phyloP scores from a whole-genome alignment of 2,797 vertebrate species.

The Siniperca scherzeri region DNA sequence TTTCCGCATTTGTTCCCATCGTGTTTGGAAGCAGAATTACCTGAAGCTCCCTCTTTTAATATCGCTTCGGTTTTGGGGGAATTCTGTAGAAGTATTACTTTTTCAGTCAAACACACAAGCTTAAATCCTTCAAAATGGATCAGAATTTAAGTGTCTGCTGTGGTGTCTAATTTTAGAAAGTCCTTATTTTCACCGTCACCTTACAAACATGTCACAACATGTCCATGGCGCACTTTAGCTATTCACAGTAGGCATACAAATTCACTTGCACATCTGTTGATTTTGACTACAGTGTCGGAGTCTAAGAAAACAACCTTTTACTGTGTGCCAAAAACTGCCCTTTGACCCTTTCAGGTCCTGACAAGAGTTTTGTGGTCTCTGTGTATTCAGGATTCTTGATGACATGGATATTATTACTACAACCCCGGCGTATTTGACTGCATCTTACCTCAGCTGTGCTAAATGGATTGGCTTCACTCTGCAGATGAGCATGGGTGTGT shows the following conservation, averaged over 20 bases:
- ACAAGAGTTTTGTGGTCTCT: slow-evolving; percentile 78
- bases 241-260: slow-evolving; percentile 49
- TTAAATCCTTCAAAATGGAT: slow-evolving; percentile 25
- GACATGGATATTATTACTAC: slow-evolving; percentile 73
- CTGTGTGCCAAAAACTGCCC: slow-evolving; percentile 80
- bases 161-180: slow-evolving; percentile 36
- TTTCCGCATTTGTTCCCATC: slow-evolving; percentile 25
- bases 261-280: slow-evolving; percentile 66
- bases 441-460: slow-evolving; percentile 94
- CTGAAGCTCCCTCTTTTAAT: slow-evolving; percentile 14
- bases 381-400: slow-evolving; percentile 77
- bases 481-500: slow-evolving; percentile 69
- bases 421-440: slow-evolving; percentile 89
- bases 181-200: slow-evolving; percentile 49
- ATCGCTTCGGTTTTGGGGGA: background rate
- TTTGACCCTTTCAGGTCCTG: slow-evolving; percentile 59
- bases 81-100: slow-evolving; percentile 32
- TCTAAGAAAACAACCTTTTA: slow-evolving; percentile 68
- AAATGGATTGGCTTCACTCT: slow-evolving; percentile 92
- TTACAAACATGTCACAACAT: slow-evolving; percentile 43
- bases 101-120: slow-evolving; percentile 22
- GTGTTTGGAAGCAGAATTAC: slow-evolving; percentile 19
- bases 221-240: slow-evolving; percentile 78
- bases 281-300: slow-evolving; percentile 43
- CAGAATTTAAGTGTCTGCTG: slow-evolving; percentile 15